phyloP scores from a whole-genome alignment of 2,797 vertebrate species.

The Neopelma chrysocephalum region DNA sequence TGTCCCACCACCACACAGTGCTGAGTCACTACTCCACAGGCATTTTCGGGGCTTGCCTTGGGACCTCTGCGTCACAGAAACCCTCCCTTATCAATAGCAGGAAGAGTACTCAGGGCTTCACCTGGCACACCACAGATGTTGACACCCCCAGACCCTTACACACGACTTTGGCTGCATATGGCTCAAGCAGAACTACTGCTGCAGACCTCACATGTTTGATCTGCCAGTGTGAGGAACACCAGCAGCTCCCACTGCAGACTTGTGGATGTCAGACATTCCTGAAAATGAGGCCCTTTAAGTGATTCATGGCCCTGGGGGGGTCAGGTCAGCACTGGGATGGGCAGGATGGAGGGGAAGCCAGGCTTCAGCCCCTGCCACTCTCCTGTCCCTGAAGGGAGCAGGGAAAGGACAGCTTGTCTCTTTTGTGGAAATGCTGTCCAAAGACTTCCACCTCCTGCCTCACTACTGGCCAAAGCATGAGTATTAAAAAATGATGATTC shows the following conservation, averaged over 20 bases:
- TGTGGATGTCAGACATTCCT: not conserved
- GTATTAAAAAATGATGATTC: not conserved
- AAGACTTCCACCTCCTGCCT: not conserved
- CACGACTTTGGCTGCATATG: accelerated
- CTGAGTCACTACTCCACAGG: not conserved
- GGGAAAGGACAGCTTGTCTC: not conserved
- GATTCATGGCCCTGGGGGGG: too few species aligned
- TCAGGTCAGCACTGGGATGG: not conserved
- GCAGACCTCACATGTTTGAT: not conserved
- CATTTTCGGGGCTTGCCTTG: not conserved
- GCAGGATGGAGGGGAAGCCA: not conserved
- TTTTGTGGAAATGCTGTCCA: accelerated
- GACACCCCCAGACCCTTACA: not conserved
- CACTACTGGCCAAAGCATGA: not conserved
- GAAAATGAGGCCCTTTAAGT: not conserved
- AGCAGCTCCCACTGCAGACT: not conserved
- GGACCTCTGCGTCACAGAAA: not conserved
- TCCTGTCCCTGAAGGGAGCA: not conserved
- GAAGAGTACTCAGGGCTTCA: not conserved
- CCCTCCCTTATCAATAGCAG: not conserved
- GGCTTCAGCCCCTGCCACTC: not conserved
- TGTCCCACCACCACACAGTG: accelerated
- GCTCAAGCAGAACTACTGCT: accelerated
- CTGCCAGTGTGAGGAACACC: accelerated
- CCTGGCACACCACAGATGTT: not conserved